A percentile compares a stretch with the other conserved stretches of the same genome.
Conservation (phyloP, 2,113 vertebrate species). For the Brachypteracias leptosomus region DNA sequence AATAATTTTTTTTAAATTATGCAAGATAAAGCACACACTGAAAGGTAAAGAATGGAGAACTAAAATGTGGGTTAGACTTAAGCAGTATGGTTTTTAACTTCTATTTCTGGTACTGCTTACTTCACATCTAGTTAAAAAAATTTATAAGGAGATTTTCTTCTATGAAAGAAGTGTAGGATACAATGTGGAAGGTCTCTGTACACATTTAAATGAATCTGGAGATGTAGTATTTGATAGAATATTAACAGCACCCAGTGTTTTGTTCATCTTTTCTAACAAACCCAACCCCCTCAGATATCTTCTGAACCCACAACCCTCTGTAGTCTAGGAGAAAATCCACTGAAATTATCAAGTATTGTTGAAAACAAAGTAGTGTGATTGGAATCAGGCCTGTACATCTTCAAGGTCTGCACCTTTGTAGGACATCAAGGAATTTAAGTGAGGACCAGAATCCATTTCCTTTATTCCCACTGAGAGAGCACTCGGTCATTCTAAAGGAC, state of each 20-base stretch:
- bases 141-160: not conserved
- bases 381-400: not conserved
- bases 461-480: not conserved
- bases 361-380: not conserved
- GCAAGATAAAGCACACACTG: not conserved
- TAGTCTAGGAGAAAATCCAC: not conserved
- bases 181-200: not conserved
- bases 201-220: not conserved
- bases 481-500: not conserved
- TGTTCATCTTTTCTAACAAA: not conserved
- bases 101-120: not conserved
- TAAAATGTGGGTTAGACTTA: not conserved
- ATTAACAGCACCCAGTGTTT: not conserved
- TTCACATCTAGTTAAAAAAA: not conserved
- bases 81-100: not conserved
- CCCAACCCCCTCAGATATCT: not conserved
- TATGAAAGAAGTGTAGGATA: not conserved
- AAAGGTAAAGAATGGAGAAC: not conserved
- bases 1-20: not conserved
- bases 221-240: not conserved
- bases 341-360: not conserved
- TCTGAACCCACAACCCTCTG: not conserved
- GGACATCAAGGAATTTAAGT: not conserved
- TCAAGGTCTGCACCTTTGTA: not conserved
- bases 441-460: not conserved